A percentile compares a stretch with the other conserved stretches of the same genome.
These are phyloP conservation scores for Pteruthius melanotis DNA, from an alignment of 2,113 vertebrate genomes.

Conservation along the genomic window DNA sequence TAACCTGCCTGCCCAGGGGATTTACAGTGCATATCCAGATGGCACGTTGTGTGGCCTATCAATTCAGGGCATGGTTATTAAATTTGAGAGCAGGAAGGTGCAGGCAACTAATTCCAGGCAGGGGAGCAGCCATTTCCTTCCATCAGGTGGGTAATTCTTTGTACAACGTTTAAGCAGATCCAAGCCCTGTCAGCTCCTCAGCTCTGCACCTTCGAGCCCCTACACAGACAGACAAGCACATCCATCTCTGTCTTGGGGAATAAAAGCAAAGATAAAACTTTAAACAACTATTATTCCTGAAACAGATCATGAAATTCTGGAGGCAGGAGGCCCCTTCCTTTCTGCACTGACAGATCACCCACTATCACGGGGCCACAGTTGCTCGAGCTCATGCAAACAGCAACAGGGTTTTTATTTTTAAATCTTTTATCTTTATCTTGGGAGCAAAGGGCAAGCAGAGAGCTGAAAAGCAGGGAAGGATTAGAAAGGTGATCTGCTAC, in stretches of 20 bases:
- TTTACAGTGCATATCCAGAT: neutral
- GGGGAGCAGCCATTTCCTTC: neutral
- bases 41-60: neutral
- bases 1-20: neutral
- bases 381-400: neutral
- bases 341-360: neutral
- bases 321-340: neutral
- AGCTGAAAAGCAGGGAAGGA: neutral
- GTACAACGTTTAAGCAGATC: slow-evolving; percentile 13
- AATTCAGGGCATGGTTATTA: slow-evolving; percentile 2
- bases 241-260: slow-evolving; percentile 3
- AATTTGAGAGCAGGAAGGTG: slow-evolving; percentile 35
- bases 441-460: neutral
- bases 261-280: slow-evolving; percentile 46
- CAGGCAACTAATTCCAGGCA: neutral
- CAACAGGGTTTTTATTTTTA: neutral
- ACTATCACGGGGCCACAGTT: neutral
- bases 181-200: neutral
- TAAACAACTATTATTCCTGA: slow-evolving; percentile 18
- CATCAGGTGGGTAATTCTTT: neutral
- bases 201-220: neutral
- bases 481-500: neutral
- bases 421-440: neutral
- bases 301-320: neutral
- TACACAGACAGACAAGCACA: slow-evolving; percentile 19